Evolutionary conservation across 2,113 vertebrate species (phyloP).

Genomic region (Motacilla tschutschensis): DNA sequence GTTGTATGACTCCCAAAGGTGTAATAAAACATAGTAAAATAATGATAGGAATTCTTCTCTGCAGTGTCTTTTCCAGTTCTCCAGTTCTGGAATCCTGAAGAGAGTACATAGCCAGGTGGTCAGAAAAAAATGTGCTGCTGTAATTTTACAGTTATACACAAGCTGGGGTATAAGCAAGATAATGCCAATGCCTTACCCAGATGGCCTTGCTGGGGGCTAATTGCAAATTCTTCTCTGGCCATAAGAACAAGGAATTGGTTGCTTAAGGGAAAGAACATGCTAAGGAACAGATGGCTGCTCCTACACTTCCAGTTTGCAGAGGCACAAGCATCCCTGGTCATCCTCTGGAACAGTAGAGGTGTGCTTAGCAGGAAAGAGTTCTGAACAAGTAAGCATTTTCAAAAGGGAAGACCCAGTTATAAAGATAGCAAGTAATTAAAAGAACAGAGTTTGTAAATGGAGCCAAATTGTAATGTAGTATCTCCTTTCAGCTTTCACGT

Average conservation of each 20-base stretch:
- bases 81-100: background rate
- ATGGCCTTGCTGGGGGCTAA: conserved; percentile 41
- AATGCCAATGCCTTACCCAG: conserved; percentile 12
- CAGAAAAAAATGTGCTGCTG: conserved; percentile 7
- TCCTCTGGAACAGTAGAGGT: background rate
- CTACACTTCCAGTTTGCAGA: background rate
- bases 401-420: background rate
- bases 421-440: background rate
- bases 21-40: background rate
- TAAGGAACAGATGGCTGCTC: conserved; percentile 50
- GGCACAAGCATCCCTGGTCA: background rate
- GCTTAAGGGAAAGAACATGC: conserved; percentile 48
- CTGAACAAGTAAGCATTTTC: background rate
- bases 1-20: background rate
- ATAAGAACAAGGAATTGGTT: conserved; percentile 29
- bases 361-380: background rate
- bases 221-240: conserved; percentile 30
- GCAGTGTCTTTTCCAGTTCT: background rate
- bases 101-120: background rate
- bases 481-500: background rate
- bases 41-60: background rate
- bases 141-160: conserved; percentile 5
- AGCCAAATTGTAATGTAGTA: background rate
- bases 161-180: background rate
- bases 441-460: background rate